These are phyloP conservation scores for Clistopyga incitator DNA, from an alignment of 2,888 invertebrate genomes.

Conservation along the genomic window DNA sequence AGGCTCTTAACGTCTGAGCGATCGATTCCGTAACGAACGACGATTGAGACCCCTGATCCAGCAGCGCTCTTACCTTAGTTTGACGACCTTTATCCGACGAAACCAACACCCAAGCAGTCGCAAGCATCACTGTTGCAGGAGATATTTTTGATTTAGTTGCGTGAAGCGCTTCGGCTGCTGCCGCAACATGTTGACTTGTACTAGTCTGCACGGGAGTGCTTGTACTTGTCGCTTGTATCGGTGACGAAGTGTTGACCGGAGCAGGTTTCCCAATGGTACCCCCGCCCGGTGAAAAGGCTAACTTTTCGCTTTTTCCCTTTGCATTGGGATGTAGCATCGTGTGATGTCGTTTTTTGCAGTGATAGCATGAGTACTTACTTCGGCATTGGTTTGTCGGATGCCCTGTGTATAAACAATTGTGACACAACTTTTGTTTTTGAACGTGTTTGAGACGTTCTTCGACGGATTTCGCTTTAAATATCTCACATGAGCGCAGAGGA, in stretches of 20 bases:
- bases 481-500: constrained; percentile 10
- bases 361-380: constrained; percentile 40
- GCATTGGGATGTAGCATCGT: constrained; percentile 30
- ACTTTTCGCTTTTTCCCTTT: constrained; percentile 33
- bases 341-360: constrained; percentile 43
- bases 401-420: constrained; percentile 25
- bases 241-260: neutral
- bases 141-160: constrained; percentile 14
- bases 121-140: constrained; percentile 46
- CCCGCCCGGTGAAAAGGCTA: neutral
- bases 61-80: constrained; percentile 49
- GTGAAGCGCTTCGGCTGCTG: neutral
- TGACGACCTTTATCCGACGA: constrained; percentile 33
- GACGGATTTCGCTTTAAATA: constrained; percentile 29
- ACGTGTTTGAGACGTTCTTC: constrained; percentile 29
- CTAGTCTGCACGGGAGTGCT: neutral
- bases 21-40: constrained; percentile 64
- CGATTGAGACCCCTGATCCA: constrained; percentile 68
- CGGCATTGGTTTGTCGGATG: constrained; percentile 40
- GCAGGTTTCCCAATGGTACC: neutral
- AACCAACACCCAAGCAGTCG: constrained; percentile 60
- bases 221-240: neutral
- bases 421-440: constrained; percentile 21
- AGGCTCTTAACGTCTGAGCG: constrained; percentile 53
- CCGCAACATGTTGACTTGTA: constrained; percentile 22